Evolutionary conservation across 2,797 vertebrate species (phyloP).

Genomic region (Pseudomugil gertrudae): DNA sequence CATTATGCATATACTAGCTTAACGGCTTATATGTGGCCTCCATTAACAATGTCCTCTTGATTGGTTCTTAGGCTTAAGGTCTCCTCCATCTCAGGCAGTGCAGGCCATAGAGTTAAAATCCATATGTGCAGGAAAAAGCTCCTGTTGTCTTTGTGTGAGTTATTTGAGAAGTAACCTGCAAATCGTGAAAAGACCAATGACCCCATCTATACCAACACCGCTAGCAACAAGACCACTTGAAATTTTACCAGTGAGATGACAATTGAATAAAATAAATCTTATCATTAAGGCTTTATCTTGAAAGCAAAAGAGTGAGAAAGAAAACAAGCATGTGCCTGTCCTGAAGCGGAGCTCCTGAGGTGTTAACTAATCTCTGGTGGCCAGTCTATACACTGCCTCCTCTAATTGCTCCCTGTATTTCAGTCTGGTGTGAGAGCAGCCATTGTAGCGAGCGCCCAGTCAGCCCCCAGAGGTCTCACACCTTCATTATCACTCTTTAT

Average conservation of each 20-base stretch:
- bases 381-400: constrained; percentile 89
- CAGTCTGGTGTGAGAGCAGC: constrained; percentile 92
- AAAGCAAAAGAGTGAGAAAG: constrained; percentile 76
- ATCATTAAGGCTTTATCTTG: constrained; percentile 78
- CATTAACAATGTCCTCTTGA: constrained; percentile 87
- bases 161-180: constrained; percentile 66
- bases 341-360: constrained; percentile 86
- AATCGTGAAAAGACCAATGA: constrained; percentile 58
- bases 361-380: constrained; percentile 90
- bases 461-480: constrained; percentile 92
- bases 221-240: constrained; percentile 44
- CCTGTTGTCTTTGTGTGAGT: constrained; percentile 63
- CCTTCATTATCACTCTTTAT: constrained; percentile 99
- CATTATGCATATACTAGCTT: constrained; percentile 88
- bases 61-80: constrained; percentile 86
- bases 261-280: constrained; percentile 80
- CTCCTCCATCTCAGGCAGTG: constrained; percentile 72
- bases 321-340: constrained; percentile 86
- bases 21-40: constrained; percentile 87
- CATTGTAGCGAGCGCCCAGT: constrained; percentile 91
- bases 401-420: constrained; percentile 93
- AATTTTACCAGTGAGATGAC: constrained; percentile 56
- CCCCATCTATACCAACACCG: constrained; percentile 39
- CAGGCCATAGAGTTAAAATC: constrained; percentile 74
- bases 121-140: constrained; percentile 56